Evolutionary conservation across 2,113 vertebrate genomes (phyloP), one percentile per base, ranked within the genome.

Genomic region (Edolisoma coerulescens): DNA sequence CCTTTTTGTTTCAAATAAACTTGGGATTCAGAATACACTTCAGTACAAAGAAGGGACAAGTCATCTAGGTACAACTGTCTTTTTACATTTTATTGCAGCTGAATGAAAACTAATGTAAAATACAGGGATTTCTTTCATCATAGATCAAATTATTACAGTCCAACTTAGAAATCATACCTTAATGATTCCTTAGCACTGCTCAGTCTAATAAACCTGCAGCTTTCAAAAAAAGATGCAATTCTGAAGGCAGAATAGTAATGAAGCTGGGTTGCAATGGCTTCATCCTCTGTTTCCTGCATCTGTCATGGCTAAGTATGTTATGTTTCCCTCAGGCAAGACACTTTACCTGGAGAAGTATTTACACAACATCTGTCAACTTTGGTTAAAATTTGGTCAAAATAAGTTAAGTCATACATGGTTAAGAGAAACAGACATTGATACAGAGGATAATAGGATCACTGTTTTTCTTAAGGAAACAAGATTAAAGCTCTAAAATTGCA

Each of bases 261-360:
- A 84, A 75, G 50, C 35, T 68, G 16, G 13, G 87, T 82, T 95
- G 56, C 61, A 67, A 67, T 32, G 65, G 52, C 65, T 95, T 92
- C 26, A 23, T 78, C 35, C 19, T 84, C 44, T 63, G 24, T 71
- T 93, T 91, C 47, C 35, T 82, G 28, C 69, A 47, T 78, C 68
- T 92, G 85, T 59, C 56, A 68, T 35, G 56, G 41, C 21, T 37
- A 80, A 80, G 52, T 17, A 37, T 56, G 50, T 57, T 56, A 67
- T 33, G 56, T 60, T 93, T 84, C 60, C 74, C 69, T 71, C 39
- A 79, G 90, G 81, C 77, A 94, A 91, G n/a, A 35, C 52, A 32
- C 56, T 91, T 94, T 68, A 94, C 78, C 78, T 94, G 90, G 35
- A 87, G 59, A 93, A 75, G 69, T 89, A 79, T 95, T 95, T 96